phyloP scores from a whole-genome alignment of 2,888 invertebrate genomes.

The Cheilosia vernalis region DNA sequence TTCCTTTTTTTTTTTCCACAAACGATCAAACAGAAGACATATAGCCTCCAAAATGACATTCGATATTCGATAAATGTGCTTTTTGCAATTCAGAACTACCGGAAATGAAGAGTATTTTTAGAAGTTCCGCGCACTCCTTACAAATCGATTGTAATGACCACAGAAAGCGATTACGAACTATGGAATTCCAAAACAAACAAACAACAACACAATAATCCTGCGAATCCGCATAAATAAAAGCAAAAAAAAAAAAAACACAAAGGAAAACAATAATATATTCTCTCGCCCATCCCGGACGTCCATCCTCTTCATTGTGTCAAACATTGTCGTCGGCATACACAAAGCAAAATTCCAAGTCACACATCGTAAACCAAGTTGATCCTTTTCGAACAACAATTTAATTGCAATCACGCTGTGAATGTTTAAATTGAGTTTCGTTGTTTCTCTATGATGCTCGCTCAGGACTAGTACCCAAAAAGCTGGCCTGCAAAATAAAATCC shows the following conservation, averaged over 20 bases:
- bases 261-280: conserved; percentile 23
- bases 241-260: neutral
- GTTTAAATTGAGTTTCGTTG: conserved; percentile 53
- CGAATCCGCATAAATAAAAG: conserved; percentile 1
- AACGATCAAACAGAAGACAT: too few species aligned
- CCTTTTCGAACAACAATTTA: conserved; percentile 62
- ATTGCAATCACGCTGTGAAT: conserved; percentile 68
- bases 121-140: neutral
- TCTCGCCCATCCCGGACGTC: conserved; percentile 53
- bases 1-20: too few species aligned
- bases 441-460: neutral
- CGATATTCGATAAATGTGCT: neutral
- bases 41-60: too few species aligned
- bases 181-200: conserved; percentile 23
- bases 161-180: conserved; percentile 4
- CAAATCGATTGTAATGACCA: neutral
- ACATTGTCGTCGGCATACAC: conserved; percentile 55
- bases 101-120: neutral
- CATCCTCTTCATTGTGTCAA: conserved; percentile 50
- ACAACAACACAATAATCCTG: conserved; percentile 3
- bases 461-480: neutral
- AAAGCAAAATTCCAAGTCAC: conserved; percentile 59
- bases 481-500: conserved; percentile 30
- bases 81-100: neutral
- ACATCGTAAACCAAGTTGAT: conserved; percentile 66